Conservation (phyloP, 2,888 invertebrate genomes). For the Rugalucina vietnamica region DNA sequence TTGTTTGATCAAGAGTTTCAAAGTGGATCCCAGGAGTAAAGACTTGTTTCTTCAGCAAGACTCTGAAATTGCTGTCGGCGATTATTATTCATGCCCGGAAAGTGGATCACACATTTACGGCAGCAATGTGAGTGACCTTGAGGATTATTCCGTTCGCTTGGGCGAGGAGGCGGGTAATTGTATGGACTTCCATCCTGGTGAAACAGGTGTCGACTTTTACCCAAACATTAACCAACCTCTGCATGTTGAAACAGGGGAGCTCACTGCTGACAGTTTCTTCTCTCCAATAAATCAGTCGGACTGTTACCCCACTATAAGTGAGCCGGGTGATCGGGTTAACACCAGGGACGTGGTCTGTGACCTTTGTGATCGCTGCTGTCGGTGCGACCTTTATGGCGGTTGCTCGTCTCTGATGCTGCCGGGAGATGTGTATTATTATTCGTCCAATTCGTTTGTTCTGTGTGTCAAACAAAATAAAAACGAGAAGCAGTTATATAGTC, state of each 20-base stretch:
- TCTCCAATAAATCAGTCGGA: not conserved
- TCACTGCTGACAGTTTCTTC: not conserved
- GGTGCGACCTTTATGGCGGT: slow-evolving; percentile 37
- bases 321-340: not conserved
- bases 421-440: slow-evolving; percentile 81
- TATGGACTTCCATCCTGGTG: not conserved
- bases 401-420: slow-evolving; percentile 73
- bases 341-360: slow-evolving; percentile 31
- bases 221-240: slow-evolving; percentile 1
- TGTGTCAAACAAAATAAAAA: slow-evolving; percentile 76
- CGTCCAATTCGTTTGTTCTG: slow-evolving; percentile 81
- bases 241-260: not conserved
- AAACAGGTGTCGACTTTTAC: slow-evolving; percentile 1
- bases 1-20: too few species aligned
- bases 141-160: not conserved
- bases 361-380: slow-evolving; percentile 48
- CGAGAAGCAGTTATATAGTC: not conserved
- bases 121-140: not conserved
- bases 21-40: not conserved
- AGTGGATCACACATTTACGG: not conserved
- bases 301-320: not conserved
- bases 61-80: not conserved
- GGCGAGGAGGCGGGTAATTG: slow-evolving; percentile 7
- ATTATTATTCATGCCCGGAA: slow-evolving; percentile 1
- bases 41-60: not conserved